Evolutionary conservation across 2,113 vertebrate species (phyloP).

Genomic region (Caloenas nicobarica): DNA sequence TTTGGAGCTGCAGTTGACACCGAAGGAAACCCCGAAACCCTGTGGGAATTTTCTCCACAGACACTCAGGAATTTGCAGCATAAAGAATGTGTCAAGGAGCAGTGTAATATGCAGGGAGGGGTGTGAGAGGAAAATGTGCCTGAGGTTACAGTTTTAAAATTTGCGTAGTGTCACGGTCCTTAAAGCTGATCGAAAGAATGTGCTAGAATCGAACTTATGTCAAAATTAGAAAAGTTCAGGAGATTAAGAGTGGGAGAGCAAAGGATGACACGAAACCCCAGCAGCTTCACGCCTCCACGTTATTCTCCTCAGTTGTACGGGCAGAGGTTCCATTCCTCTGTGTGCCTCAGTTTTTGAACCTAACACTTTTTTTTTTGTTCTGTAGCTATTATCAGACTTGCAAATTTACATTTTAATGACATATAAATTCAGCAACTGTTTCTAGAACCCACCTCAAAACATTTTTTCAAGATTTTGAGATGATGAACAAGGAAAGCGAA

Average conservation of each 20-base stretch:
- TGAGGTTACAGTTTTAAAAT: background rate
- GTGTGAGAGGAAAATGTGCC: background rate
- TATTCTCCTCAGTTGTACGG: background rate
- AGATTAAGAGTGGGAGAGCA: background rate
- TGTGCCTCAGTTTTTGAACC: background rate
- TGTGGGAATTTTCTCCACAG: background rate
- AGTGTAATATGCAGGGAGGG: background rate
- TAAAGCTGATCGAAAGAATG: background rate
- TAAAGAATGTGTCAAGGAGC: background rate
- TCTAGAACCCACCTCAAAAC: background rate
- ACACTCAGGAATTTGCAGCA: background rate
- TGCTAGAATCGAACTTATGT: background rate
- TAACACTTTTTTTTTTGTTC: background rate
- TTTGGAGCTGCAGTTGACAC: background rate
- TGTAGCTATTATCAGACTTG: background rate
- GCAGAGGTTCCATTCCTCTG: background rate
- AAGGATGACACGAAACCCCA: slow-evolving; percentile 22
- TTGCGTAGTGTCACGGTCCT: background rate
- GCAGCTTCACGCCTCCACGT: background rate
- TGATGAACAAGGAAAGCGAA: background rate
- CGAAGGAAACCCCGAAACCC: background rate
- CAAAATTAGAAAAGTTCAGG: background rate
- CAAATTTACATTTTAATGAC: background rate
- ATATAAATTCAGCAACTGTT: background rate
- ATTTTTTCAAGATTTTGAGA: background rate